Base-by-base conservation (phyloP, 92 coral and sea anemone genomes). In the Porites rus region DNA sequence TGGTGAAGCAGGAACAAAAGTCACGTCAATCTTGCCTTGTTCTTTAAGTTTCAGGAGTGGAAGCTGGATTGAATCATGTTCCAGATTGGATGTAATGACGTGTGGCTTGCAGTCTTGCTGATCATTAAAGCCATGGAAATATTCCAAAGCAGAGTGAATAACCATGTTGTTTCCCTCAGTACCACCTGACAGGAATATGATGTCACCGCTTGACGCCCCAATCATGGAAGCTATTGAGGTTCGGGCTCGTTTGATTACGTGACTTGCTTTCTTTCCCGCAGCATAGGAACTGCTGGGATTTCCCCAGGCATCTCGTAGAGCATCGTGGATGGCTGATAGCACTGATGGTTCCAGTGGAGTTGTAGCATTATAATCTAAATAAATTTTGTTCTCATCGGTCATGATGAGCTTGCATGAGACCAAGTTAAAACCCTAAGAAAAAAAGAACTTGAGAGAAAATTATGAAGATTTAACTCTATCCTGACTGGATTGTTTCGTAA, bases 231-330 rank as follows among this genome's bases (percentile, higher is more conserved):
- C 98, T 14, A 93, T 83, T 31, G 96, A 88, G 51, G 62, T 72
- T 56, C 99, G 92, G 4, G 99, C 95, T 51, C 78, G 25, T 51
- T 90, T 95, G 64, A 97, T 97, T 69, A 93, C 89, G 51, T 86
- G 71, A 81, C 93, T 86, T 65, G 99, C 99, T 79, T 82, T 93
- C 79, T 86, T 88, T 64, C 99, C 99, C 25, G 98, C 88, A 16
- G 77, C 83, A 80, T 97, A 97, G 7, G 99, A 90, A 72, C 99
- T 97, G 83, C 99, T 97, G 14, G 99, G 99, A 74, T 97, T 97
- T 64, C 99, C 99, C 99, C 99, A 97, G 21, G 98, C 99, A 85
- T 95, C 97, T 62, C 87, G 89, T 77, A 97, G 82, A 25, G 99
- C 93, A 70, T 90, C 87, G 56, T 97, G 97, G 79, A 97, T 97